Evolutionary conservation across 1,140 invertebrate genomes (phyloP), one percentile per base, ranked within the genome.

Genomic region (Oncopeltus fasciatus): DNA sequence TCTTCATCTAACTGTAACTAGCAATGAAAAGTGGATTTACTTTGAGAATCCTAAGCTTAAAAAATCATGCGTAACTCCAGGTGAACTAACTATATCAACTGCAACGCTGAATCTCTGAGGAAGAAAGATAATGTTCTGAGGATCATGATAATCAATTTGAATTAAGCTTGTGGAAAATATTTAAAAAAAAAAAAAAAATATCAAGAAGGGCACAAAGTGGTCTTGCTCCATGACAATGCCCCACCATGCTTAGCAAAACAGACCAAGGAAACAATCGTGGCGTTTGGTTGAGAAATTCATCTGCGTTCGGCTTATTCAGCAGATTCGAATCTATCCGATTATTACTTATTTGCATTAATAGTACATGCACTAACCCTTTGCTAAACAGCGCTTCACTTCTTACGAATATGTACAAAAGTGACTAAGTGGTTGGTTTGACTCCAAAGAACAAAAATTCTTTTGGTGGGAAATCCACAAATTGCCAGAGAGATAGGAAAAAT

Each of bases 1-100:
- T 61, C 29, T 51, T 24, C 53, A 57, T 57, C 53, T 4, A 26
- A 61, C 44, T 38, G 53, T 64, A 0, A 61, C 51, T 44, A 28
- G 46, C 14, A 59, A 66, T 49, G 65, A 62, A 66, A 65, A 61
- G 57, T 66, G 56, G 51, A 29, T 57, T 26, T 57, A 57, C 26
- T 57, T 21, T 18, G 38, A 64, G 27, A 68, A 68, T 51, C 63
- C 65, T 26, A 68, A 69, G 53, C 31, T 47, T 20, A 66, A 60
- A 67, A 66, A 67, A 65, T 70, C 56, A 62, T 67, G 59, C 43
- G 57, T 31, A 53, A n/a, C 1, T 24, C 59, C 59, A 29, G 58
- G 64, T 16, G 26, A 68, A 44, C 44, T 61, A 38, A 67, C 66
- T 38, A 66, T 68, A 64, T 69, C 64, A 33, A 61, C 64, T 51